Percentiles rank a stretch among this genome's conserved stretches.
phyloP scores from a whole-genome alignment of 1,140 invertebrate genomes.

The Musca vetustissima region DNA sequence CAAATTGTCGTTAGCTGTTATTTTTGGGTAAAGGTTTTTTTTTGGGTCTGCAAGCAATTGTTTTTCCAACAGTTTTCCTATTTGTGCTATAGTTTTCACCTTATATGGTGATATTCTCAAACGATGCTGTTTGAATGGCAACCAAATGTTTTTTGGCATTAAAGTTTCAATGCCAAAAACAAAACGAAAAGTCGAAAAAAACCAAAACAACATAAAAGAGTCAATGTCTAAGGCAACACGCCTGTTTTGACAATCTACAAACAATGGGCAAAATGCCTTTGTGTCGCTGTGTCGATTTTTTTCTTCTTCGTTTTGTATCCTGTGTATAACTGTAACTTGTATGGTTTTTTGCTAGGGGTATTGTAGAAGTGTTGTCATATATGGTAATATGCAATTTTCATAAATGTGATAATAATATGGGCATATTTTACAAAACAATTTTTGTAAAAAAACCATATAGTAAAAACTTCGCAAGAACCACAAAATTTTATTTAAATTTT shows the following conservation, averaged over 20 bases:
- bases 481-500: too few species aligned
- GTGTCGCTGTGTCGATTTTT: too few species aligned
- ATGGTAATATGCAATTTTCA: constrained; percentile 22
- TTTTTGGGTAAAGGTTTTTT: neutral
- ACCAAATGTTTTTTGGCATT: neutral
- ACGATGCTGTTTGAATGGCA: neutral
- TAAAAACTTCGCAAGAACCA: too few species aligned
- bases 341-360: neutral
- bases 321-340: neutral
- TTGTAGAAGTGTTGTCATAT: constrained; percentile 16
- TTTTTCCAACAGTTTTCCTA: neutral
- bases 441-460: neutral
- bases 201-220: neutral
- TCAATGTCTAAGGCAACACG: neutral
- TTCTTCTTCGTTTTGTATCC: too few species aligned
- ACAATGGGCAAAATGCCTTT: neutral
- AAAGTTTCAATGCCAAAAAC: neutral
- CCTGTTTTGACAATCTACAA: neutral
- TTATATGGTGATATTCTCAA: constrained; percentile 6
- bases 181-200: neutral
- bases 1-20: constrained; percentile 11
- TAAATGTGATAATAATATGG: constrained; percentile 23
- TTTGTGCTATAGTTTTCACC: constrained; percentile 4
- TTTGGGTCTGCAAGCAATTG: neutral
- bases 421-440: constrained; percentile 1